Percentiles rank a stretch among this genome's conserved stretches.
Conservation (phyloP, 2,113 vertebrate genomes). For the Engraulis encrasicolus region DNA sequence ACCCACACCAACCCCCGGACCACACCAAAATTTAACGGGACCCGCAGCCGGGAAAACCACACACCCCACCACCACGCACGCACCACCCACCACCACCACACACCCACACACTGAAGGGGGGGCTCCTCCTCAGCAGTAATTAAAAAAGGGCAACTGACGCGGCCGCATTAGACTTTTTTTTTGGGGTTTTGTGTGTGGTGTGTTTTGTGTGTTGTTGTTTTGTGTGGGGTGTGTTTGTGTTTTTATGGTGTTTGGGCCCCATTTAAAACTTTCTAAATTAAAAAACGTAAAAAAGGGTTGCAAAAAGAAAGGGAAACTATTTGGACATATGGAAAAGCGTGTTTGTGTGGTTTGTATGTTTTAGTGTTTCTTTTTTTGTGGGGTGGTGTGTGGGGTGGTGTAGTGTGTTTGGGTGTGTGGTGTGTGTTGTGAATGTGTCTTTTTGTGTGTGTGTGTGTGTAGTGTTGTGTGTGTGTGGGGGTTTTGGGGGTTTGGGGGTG, state of each 20-base stretch:
- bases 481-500: not conserved
- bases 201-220: no score
- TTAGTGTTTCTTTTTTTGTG: slow-evolving; percentile 9
- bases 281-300: slow-evolving; percentile 24
- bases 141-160: slow-evolving; percentile 64
- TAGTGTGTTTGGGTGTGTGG: no score
- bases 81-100: not conserved
- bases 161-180: slow-evolving; percentile 50
- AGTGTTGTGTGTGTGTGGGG: not conserved
- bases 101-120: slow-evolving; percentile 43
- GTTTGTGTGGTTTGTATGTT: slow-evolving; percentile 17
- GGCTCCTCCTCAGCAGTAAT: slow-evolving; percentile 48
- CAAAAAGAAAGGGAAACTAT: slow-evolving; percentile 2
- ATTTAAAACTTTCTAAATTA: no score
- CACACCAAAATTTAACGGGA: no score
- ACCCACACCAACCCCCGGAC: not conserved
- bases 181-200: no score
- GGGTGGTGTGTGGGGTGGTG: no score
- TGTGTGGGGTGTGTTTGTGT: no score
- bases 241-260: no score
- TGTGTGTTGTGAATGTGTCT: not conserved
- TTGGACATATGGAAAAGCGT: not conserved
- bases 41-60: no score
- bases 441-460: slow-evolving; percentile 19
- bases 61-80: no score